Percentiles rank a stretch among this genome's conserved stretches.
These are phyloP conservation scores for Styela clava DNA, from an alignment of 23 tunicate species.

Conservation along the genomic window DNA sequence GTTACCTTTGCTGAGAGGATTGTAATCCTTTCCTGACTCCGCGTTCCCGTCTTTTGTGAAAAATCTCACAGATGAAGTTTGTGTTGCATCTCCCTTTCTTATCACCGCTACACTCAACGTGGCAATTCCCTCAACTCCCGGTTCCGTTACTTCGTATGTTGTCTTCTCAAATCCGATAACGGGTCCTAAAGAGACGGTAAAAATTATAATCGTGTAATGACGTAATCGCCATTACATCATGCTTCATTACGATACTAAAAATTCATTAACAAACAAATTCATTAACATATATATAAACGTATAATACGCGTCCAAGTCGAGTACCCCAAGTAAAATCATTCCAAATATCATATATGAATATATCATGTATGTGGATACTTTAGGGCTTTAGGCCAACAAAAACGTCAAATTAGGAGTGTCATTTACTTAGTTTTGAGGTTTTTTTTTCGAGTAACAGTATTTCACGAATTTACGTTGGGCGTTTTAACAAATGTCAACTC, in stretches of 20 bases:
- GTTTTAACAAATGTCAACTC: neutral
- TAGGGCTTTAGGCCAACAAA: no score
- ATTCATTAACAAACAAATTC: no score
- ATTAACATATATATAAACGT: no score
- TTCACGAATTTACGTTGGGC: no score
- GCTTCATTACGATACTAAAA: neutral
- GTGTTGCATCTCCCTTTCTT: slow-evolving; percentile 66
- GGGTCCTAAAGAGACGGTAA: slow-evolving; percentile 45
- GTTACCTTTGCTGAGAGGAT: slow-evolving; percentile 86
- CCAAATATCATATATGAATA: no score
- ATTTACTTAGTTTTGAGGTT: no score
- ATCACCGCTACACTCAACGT: slow-evolving; percentile 61
- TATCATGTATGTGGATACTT: no score
- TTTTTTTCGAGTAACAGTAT: no score
- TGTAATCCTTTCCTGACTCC: slow-evolving; percentile 83
- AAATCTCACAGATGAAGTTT: slow-evolving; percentile 62
- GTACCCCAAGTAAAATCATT: no score
- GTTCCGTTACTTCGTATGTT: slow-evolving; percentile 85
- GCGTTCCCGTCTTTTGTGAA: slow-evolving; percentile 99
- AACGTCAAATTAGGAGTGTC: no score
- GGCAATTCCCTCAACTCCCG: slow-evolving; percentile 64
- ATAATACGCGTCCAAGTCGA: no score
- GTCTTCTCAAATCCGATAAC: slow-evolving; percentile 81
- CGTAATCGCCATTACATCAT: neutral
- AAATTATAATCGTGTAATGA: neutral